These are phyloP conservation scores for Apostichopus californicus DNA, from an alignment of 35 echinoderm and acorn worm species.

Conservation along the genomic window DNA sequence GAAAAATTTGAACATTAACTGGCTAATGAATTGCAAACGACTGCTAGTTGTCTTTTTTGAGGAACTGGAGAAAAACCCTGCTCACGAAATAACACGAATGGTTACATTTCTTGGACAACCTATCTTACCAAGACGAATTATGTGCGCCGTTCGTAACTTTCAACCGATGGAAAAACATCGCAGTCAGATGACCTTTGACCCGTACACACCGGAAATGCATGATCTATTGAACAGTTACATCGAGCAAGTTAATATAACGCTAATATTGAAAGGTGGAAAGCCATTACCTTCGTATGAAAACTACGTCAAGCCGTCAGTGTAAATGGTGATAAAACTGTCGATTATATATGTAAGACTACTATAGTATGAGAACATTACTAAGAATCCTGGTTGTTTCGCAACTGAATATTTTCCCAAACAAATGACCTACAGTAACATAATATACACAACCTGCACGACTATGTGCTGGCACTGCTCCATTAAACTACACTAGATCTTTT, in stretches of 20 bases:
- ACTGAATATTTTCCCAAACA: too few species aligned
- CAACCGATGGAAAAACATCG: neutral
- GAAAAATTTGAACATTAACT: neutral
- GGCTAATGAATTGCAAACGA: neutral
- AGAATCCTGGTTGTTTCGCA: too few species aligned
- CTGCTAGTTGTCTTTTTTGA: slow-evolving; percentile 14
- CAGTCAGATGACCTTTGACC: slow-evolving; percentile 14
- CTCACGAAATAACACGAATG: neutral
- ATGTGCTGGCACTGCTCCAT: too few species aligned
- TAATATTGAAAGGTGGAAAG: neutral
- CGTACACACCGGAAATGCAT: slow-evolving; percentile 3
- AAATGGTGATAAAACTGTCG: too few species aligned
- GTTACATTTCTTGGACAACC: slow-evolving; percentile 23
- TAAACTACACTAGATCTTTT: too few species aligned
- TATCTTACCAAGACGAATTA: neutral
- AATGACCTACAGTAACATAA: too few species aligned
- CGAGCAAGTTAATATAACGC: neutral
- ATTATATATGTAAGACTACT: too few species aligned
- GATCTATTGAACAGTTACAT: neutral
- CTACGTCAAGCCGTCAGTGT: neutral
- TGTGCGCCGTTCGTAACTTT: neutral
- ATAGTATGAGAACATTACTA: too few species aligned
- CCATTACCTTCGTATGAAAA: neutral
- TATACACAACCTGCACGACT: too few species aligned
- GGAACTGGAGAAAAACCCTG: neutral